These are phyloP conservation scores for Troilus luridus DNA, from an alignment of 2,888 invertebrate genomes.

Conservation along the genomic window DNA sequence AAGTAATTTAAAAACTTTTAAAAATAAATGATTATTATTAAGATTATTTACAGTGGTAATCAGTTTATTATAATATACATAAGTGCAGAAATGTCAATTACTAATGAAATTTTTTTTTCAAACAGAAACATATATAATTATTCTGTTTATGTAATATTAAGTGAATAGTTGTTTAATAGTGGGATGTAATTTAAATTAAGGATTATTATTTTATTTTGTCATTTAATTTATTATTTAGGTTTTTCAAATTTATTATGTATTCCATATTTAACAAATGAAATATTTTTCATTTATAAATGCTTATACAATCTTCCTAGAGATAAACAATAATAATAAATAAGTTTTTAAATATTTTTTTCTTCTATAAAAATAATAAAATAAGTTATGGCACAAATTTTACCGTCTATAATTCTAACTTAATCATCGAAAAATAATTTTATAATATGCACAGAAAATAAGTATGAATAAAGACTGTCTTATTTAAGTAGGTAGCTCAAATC, in stretches of 20 bases:
- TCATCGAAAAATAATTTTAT: neutral
- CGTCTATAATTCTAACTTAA: neutral
- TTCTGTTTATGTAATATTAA: neutral
- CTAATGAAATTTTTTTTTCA: neutral
- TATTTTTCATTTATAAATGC: neutral
- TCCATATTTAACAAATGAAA: too few relatives aligned
- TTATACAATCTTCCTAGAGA: neutral
- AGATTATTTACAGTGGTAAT: neutral
- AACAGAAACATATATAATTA: neutral
- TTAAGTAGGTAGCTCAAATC: neutral
- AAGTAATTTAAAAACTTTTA: neutral
- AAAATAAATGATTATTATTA: neutral
- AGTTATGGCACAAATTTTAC: too few relatives aligned
- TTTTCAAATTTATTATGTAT: too few relatives aligned
- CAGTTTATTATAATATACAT: neutral
- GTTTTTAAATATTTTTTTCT: neutral
- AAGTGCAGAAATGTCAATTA: neutral
- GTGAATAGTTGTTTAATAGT: too few relatives aligned
- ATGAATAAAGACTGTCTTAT: neutral
- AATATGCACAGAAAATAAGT: neutral
- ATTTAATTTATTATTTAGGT: neutral
- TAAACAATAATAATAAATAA: neutral
- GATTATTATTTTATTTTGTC: neutral
- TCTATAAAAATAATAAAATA: too few relatives aligned
- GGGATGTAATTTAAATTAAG: too few relatives aligned